A percentile compares a stretch with the other conserved stretches of the same genome.
These are phyloP conservation scores for Bombus pyrosoma DNA, from an alignment of 1,140 invertebrate species.

Conservation along the genomic window DNA sequence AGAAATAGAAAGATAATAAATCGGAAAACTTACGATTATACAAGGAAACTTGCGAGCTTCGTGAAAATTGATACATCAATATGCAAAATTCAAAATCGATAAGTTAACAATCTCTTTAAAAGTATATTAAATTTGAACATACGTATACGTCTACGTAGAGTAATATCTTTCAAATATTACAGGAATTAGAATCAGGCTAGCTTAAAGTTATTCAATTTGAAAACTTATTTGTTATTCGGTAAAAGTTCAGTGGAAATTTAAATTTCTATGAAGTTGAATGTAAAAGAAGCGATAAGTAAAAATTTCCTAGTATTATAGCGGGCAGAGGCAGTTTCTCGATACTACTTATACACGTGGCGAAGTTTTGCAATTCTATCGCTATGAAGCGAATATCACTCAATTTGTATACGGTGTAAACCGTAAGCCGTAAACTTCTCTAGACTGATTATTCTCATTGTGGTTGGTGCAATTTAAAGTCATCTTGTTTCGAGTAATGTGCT, in stretches of 20 bases:
- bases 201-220: not conserved
- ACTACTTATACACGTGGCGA: not conserved
- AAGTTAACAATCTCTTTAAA: no score
- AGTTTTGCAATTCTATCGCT: constrained; percentile 14
- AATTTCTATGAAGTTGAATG: not conserved
- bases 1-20: not conserved
- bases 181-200: not conserved
- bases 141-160: no score
- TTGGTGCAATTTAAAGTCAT: not conserved
- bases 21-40: not conserved
- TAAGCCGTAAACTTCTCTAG: not conserved
- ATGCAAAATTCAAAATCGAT: no score
- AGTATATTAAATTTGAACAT: no score
- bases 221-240: not conserved
- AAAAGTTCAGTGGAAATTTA: not conserved
- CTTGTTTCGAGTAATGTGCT: not conserved
- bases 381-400: not conserved
- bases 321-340: not conserved
- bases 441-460: constrained; percentile 4
- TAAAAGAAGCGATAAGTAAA: not conserved
- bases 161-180: not conserved
- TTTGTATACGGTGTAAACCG: not conserved
- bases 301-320: no score
- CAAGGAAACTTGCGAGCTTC: not conserved
- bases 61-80: no score